phyloP scores from a whole-genome alignment of 1,140 invertebrate species.

The Pantala flavescens region DNA sequence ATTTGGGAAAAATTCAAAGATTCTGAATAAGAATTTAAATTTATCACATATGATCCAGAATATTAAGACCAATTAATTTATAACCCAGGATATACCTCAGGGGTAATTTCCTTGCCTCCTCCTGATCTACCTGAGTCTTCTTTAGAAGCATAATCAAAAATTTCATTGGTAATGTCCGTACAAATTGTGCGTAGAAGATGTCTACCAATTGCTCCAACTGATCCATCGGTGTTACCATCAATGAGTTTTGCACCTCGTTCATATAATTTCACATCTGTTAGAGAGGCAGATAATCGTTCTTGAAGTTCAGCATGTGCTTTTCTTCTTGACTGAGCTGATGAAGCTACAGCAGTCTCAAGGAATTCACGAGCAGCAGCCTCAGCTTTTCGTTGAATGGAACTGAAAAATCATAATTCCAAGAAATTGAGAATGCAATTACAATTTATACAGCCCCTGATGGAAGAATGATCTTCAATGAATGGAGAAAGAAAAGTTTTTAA shows the following conservation, averaged over 20 bases:
- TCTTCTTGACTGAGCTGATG: constrained; percentile 50
- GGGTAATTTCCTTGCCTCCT: constrained; percentile 28
- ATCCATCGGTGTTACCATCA: constrained; percentile 42
- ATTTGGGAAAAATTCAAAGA: constrained; percentile 15
- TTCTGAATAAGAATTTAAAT: too few species aligned
- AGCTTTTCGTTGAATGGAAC: constrained; percentile 37
- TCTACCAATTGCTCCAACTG: constrained; percentile 58
- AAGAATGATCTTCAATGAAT: too few species aligned
- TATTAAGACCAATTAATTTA: too few species aligned
- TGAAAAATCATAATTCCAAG: not conserved
- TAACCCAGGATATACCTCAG: constrained; percentile 32
- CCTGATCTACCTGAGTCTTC: constrained; percentile 34
- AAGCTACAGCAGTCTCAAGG: constrained; percentile 56
- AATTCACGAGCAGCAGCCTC: constrained; percentile 53
- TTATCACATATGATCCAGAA: too few species aligned
- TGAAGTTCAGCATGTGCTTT: constrained; percentile 70
- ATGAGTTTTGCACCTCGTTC: constrained; percentile 72
- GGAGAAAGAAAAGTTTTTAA: too few species aligned
- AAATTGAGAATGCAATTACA: too few species aligned
- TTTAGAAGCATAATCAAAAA: constrained; percentile 41
- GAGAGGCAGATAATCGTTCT: constrained; percentile 65
- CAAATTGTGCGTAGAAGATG: constrained; percentile 76
- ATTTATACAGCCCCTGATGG: too few species aligned
- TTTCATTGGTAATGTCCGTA: constrained; percentile 69
- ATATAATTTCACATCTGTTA: constrained; percentile 68